Evolutionary conservation across 2,888 invertebrate species (phyloP), one percentile per base, ranked within the genome.

Genomic region (Lottia scabra): DNA sequence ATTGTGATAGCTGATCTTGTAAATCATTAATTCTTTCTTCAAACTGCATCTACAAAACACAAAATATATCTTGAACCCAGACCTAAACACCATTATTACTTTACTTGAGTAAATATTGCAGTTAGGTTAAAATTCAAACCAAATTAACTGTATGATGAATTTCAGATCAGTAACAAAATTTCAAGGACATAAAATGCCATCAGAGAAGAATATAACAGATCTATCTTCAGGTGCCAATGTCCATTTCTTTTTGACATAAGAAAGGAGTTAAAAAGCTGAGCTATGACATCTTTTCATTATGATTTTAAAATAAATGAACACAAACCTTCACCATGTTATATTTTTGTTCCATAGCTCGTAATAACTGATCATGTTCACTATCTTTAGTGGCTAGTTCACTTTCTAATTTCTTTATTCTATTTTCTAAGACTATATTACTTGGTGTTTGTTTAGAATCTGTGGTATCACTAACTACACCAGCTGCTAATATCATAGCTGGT

Each of bases 301-400:
- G 38, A 38, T 38, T 38, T 38, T 8, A 38, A 38, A 38, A 6
- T 8, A 38, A 38, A 38, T 38, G 10, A 38, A 38, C 10, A 38
- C 77, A 65, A 68, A 88, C 88, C 85, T 89, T 89, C 45, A 88
- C 77, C 43, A 80, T 76, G 66, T 85, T 85, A 73, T 86, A 89
- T 80, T 87, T 88, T 78, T 89, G 89, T 74, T 89, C 88, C 75
- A 89, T 80, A 19, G 83, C 84, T 62, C 88, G 72, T 64, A 88
- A 69, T 71, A 82, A 72, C 66, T 78, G 82, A 43, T 86, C 84
- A 0, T 82, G 81, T 67, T 86, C 85, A 16, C 84, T 84, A 75
- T 88, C 87, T 70, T 87, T 87, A 44, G 73, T 77, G 48, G 85
- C 87, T 65, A 88, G 71, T 67, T 88, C 87, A 19, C 73, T 71